Base-by-base conservation (phyloP, 2,797 vertebrate genomes). In the Austrolebias charrua region DNA sequence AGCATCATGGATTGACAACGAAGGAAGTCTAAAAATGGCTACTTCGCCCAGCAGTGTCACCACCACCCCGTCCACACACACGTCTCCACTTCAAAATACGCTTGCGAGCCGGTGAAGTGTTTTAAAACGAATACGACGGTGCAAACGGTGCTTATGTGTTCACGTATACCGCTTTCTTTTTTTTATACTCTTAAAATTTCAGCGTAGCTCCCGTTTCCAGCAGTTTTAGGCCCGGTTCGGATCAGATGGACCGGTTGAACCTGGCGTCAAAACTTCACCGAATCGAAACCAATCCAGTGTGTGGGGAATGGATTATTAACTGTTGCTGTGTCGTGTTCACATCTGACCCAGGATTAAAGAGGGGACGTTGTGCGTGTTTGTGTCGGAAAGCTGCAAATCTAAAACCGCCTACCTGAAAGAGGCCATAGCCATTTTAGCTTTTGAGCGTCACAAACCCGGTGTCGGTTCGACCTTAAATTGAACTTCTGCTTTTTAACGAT, bases 1-100 rank as follows among this genome's bases (percentile, higher is more conserved):
- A 50, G 55, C 43, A 85, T 78, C 81, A 73, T 79, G 77, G 72
- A 70, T 46, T 83, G 80, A 68, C 70, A 85, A 72, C 75, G 77
- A 85, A 86, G 67, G 70, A 80, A 85, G 77, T 86, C 85, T 87
- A 88, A 90, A 91, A 90, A 92, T 91, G 90, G 89, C 91, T 75
- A 68, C 87, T 89, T 82, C 65, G 71, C 82, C 24, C 79, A 80
- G 71, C 79, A 82, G 55, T 71, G 69, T 74, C 80, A 73, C 78
- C 65, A 72, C 89, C 88, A 83, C 87, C 69, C 74, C 75, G 71
- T 75, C 75, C 61, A 20, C n/a, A n/a, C 63, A 65, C 80, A 74
- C 86, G 82, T 77, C 71, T 75, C 71, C 73, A 65, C n/a, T n/a
- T n/a, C 73, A 84, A 75, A 76, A 73, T 70, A 40, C 66, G 69